A percentile compares a stretch with the other conserved stretches of the same genome.
Conservation (phyloP, 2,797 vertebrate genomes). For the Graptemys geographica region DNA sequence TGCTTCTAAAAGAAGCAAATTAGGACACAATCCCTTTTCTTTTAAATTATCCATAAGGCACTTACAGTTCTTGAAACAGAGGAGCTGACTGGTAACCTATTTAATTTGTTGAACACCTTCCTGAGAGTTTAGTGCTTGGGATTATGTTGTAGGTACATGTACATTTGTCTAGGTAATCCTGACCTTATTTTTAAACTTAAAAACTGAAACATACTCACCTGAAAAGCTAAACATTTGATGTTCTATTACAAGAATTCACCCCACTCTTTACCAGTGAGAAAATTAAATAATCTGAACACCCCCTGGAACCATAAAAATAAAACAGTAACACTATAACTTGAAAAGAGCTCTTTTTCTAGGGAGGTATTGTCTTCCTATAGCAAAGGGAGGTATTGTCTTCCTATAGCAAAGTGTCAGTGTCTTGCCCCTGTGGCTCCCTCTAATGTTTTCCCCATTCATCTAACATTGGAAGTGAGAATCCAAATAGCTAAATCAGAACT, state of each 20-base stretch:
- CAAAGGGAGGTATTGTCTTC: background rate
- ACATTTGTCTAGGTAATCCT: background rate
- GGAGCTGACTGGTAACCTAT: background rate
- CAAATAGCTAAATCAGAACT: slow-evolving; percentile 58
- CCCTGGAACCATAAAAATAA: background rate
- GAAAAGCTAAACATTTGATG: background rate
- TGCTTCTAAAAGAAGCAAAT: background rate
- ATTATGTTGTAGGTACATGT: background rate
- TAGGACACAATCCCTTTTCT: background rate
- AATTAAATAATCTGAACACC: background rate
- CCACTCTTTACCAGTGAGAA: background rate
- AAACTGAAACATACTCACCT: background rate
- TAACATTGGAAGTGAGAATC: background rate
- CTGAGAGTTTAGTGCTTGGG: background rate
- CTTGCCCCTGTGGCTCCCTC: background rate
- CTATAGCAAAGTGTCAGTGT: slow-evolving; percentile 24
- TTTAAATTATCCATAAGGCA: background rate
- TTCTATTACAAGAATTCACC: background rate
- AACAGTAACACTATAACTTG: background rate
- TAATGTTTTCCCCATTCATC: slow-evolving; percentile 38
- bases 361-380: background rate
- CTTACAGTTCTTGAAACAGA: background rate
- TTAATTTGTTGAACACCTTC: background rate
- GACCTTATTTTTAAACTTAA: background rate
- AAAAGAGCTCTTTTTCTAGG: background rate